Evolutionary conservation across 2,797 vertebrate genomes (phyloP).

Genomic region (Spinus pinus): DNA sequence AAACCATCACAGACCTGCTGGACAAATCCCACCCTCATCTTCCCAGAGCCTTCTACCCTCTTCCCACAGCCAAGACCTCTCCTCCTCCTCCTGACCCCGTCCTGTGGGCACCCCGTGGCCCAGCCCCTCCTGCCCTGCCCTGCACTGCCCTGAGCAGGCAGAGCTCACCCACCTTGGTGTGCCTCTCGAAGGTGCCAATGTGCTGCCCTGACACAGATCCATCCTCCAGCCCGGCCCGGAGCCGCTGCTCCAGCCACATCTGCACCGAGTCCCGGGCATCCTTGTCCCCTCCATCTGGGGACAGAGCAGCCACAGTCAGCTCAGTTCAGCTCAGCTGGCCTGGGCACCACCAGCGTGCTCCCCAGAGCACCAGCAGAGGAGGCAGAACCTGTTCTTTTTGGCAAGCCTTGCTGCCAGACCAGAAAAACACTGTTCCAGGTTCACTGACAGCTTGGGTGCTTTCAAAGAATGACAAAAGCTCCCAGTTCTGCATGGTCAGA

Average conservation of each 20-base stretch:
- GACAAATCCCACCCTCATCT: not conserved
- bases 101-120: not conserved
- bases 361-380: not conserved
- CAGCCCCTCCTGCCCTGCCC: not conserved
- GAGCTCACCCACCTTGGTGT: conserved; percentile 89
- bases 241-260: conserved; percentile 87
- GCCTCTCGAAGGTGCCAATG: conserved; percentile 90
- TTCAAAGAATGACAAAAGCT: not conserved
- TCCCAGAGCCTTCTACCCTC: not conserved
- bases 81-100: not conserved
- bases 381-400: conserved; percentile 37
- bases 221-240: conserved; percentile 82
- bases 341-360: not conserved
- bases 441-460: not conserved
- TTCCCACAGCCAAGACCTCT: not conserved
- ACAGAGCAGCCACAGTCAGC: not conserved
- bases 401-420: not conserved
- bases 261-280: conserved; percentile 88
- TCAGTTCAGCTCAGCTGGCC: not conserved
- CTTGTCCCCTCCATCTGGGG: conserved; percentile 89
- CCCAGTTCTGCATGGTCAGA: not conserved
- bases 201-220: conserved; percentile 66
- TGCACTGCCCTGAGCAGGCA: not conserved
- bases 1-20: not conserved
- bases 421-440: not conserved